Evolutionary conservation across 2,888 invertebrate genomes (phyloP), one percentile per base, ranked within the genome.

Genomic region (Euphydryas editha): DNA sequence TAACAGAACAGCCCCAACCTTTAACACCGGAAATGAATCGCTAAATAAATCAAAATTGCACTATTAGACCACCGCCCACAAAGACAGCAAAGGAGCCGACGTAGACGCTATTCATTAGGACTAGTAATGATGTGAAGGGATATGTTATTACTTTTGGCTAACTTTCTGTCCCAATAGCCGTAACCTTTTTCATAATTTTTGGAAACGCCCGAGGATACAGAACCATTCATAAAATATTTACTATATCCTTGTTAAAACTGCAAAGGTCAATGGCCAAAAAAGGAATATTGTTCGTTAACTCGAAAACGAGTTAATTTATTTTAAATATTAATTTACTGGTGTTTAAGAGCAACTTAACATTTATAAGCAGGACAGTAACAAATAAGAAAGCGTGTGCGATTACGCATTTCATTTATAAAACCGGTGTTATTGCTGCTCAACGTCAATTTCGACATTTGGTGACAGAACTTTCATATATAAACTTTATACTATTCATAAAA

Each of bases 41-140:
- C 81, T 80, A 86, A 87, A 90, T 91, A 90, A 90, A 90, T 92
- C 90, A 91, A 90, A 92, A 90, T 91, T 90, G 85, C 86, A 89
- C 87, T 78, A 87, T 87, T 88, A 85, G 76, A 72, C 67, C 70
- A 75, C 76, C 74, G 77, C 78, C 75, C 72, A 67, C 68, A 73
- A 71, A 75, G 59, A 73, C 73, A 69, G 77, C 78, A 86, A 88
- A 86, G 79, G 80, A 73, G 69, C 81, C 84, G 82, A 81, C 78
- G 74, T 75, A 72, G 76, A n/a, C 73, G 72, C 84, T 84, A 82
- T 82, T 82, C 81, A 87, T 88, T 86, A 85, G 71, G 68, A 76
- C 75, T 70, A 72, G 73, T 78, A 72, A 78, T 66, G 82, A 83
- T 39, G 65, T 80, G 79, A 81, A 79, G 75, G 78, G 80, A 78